Evolutionary conservation across 2,888 invertebrate species (phyloP), one percentile per base, ranked within the genome.

Genomic region (Papilio protenor): DNA sequence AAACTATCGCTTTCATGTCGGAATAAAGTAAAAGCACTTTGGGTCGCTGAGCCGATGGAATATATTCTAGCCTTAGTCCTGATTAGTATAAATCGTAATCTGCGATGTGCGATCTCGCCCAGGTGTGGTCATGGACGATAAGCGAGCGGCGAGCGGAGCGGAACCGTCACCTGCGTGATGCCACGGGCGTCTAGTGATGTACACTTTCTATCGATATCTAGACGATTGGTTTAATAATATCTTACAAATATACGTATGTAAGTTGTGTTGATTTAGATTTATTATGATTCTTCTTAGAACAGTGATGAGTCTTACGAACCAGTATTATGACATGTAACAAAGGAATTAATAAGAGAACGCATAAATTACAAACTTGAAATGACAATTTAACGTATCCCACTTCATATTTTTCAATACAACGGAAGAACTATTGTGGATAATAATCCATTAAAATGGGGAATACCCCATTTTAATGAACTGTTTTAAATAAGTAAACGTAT

Each of bases 131-230:
- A 79, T 79, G 79, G 84, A 81, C 85, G 90, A 88, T 88, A 89
- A 88, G 81, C 87, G 87, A 85, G 87, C 66, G 66, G 83, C 81
- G 87, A 86, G 88, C 87, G 87, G 87, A 90, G 91, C 92, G 93
- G 89, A 92, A 93, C 93, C 83, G 85, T 84, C 94, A 94, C 94
- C 94, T 94, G 94, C 93, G 81, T 40, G 40, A 40, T 83, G 87
- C 85, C 87, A 87, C 88, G 85, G 82, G 85, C 83, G 78, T 10
- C 59, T 86, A 90, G 89, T 76, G 89, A 83, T 79, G 90, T 61
- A 77, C 82, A 80, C 80, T 81, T 74, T 18, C 1, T 81, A 79
- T 82, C 82, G 81, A 81, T 80, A 76, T 33, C 2, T 3, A 0
- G 11, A n/a, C 66, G 3, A 33, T 75, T 71, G 6, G 8, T 45